These are phyloP conservation scores for Eilema griseolum DNA, from an alignment of 2,888 invertebrate species.

Conservation along the genomic window DNA sequence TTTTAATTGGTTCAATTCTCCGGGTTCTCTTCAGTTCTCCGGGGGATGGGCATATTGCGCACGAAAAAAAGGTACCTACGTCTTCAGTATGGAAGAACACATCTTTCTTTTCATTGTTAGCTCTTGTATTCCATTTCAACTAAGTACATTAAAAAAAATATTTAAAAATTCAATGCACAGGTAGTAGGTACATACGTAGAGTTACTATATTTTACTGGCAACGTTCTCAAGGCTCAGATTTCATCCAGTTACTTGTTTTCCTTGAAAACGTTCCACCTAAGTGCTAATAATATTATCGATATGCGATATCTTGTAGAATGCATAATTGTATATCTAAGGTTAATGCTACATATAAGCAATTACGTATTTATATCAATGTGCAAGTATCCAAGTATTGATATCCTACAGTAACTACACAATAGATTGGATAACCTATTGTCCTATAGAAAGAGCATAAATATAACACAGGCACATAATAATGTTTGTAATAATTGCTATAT, in stretches of 20 bases:
- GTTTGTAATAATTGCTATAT: not conserved
- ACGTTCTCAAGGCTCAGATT: slow-evolving; percentile 29
- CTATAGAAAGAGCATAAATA: slow-evolving; percentile 32
- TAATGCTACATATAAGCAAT: slow-evolving; percentile 22
- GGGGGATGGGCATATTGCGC: too few relatives aligned
- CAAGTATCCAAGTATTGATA: slow-evolving; percentile 3
- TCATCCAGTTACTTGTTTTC: slow-evolving; percentile 38
- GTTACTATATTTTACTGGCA: not conserved
- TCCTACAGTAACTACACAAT: not conserved
- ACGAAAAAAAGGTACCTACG: too few relatives aligned
- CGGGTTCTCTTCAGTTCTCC: too few relatives aligned
- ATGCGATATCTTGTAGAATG: slow-evolving; percentile 46
- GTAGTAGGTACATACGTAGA: not conserved
- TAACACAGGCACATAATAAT: not conserved
- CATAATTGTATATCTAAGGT: slow-evolving; percentile 32
- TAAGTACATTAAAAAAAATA: too few relatives aligned
- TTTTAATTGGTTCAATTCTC: too few relatives aligned
- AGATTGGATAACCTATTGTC: slow-evolving; percentile 37
- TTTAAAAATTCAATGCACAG: not conserved
- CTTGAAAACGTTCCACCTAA: slow-evolving; percentile 40
- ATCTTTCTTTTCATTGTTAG: not conserved
- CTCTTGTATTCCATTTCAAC: not conserved
- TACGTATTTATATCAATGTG: slow-evolving; percentile 23
- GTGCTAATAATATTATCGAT: slow-evolving; percentile 45
- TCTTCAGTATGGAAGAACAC: not conserved